Conservation (phyloP, 2,113 vertebrate genomes). For the Okapia johnstoni region DNA sequence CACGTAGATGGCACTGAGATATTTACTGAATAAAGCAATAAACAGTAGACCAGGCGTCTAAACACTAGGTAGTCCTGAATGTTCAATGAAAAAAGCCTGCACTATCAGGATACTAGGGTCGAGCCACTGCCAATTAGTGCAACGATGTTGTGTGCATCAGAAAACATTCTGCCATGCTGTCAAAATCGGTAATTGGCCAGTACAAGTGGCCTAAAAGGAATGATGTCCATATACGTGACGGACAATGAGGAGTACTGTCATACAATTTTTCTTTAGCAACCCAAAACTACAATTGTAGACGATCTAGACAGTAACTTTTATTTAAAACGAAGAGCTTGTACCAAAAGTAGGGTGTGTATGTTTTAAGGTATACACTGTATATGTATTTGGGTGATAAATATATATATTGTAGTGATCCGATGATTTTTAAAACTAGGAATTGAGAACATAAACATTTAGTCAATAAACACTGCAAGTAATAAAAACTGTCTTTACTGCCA, state of each 20-base stretch:
- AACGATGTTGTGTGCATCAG: neutral
- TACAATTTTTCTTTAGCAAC: neutral
- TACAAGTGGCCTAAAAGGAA: neutral
- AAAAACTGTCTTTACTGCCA: neutral
- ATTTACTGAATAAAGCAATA: neutral
- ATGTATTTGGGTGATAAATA: neutral
- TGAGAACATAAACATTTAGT: neutral
- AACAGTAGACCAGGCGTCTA: neutral
- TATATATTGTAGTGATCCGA: neutral
- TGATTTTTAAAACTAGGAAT: neutral
- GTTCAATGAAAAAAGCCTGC: neutral
- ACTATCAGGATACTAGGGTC: neutral
- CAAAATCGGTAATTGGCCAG: accelerated
- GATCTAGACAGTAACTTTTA: neutral
- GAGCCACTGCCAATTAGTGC: accelerated
- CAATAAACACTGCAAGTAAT: neutral
- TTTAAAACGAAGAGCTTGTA: neutral
- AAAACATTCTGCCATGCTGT: accelerated
- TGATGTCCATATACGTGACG: accelerated
- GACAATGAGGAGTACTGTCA: accelerated
- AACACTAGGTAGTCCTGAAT: neutral
- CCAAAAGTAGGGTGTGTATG: neutral
- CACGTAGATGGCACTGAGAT: neutral
- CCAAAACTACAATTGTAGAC: neutral
- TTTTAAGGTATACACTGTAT: neutral